phyloP scores from a whole-genome alignment of 1,140 invertebrate genomes.

The Harpegnathos saltator region DNA sequence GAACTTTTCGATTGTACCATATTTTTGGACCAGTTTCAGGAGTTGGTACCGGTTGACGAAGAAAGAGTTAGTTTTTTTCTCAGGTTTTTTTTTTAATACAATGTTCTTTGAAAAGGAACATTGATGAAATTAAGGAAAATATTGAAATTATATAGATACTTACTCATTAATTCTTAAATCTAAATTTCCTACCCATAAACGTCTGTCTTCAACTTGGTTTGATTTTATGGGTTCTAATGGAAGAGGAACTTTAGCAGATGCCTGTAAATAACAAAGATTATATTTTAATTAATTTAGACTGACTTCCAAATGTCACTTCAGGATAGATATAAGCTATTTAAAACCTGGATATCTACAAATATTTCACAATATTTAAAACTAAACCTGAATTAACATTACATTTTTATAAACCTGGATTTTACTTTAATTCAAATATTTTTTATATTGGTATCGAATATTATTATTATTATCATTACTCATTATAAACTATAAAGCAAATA shows the following conservation, averaged over 20 bases:
- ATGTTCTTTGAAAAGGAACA: neutral
- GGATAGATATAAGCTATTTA: neutral
- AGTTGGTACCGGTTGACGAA: slow-evolving; percentile 94
- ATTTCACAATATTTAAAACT: neutral
- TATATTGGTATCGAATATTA: too few relatives aligned
- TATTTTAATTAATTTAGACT: slow-evolving; percentile 4
- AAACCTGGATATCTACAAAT: neutral
- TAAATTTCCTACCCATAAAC: slow-evolving; percentile 96
- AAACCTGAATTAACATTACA: neutral
- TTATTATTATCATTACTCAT: neutral
- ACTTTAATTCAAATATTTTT: neutral
- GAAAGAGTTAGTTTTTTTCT: slow-evolving; percentile 79
- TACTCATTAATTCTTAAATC: slow-evolving; percentile 96
- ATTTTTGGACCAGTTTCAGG: slow-evolving; percentile 97
- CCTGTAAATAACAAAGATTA: slow-evolving; percentile 69
- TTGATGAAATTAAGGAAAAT: slow-evolving; percentile 3
- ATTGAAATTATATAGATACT: slow-evolving; percentile 86
- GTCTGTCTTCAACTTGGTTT: slow-evolving; percentile 88
- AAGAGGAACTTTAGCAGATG: slow-evolving; percentile 83
- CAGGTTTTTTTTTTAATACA: slow-evolving; percentile 46
- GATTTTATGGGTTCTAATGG: slow-evolving; percentile 88
- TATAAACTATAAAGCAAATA: neutral
- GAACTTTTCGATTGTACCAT: slow-evolving; percentile 96
- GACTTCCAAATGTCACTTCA: neutral
- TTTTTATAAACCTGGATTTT: neutral